These are phyloP conservation scores for Hirtodrosophila duncani DNA, from an alignment of 2,888 invertebrate species.

Conservation along the genomic window DNA sequence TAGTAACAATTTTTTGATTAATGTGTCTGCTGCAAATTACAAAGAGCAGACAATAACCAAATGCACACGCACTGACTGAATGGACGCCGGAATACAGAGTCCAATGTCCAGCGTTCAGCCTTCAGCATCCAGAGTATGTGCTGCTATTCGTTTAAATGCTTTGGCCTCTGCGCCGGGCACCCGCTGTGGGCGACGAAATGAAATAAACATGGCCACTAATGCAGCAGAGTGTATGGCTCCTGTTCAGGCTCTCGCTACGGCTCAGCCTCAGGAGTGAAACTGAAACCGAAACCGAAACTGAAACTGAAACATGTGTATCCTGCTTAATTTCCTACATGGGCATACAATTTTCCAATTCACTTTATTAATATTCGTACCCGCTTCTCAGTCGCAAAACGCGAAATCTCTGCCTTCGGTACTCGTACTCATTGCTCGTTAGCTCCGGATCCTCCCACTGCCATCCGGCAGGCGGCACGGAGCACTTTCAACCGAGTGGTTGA, in stretches of 20 bases:
- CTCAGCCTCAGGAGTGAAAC: constrained; percentile 7
- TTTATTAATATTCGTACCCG: too few relatives aligned
- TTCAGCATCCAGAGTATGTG: too few relatives aligned
- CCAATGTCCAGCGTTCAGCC: neutral
- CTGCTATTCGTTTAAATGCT: too few relatives aligned
- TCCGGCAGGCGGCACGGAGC: neutral
- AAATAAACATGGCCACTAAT: constrained; percentile 69
- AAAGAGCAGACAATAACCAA: constrained; percentile 69
- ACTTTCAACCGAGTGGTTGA: constrained; percentile 27
- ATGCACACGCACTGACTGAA: constrained; percentile 23
- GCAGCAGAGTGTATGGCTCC: constrained; percentile 26
- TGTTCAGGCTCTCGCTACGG: too few relatives aligned
- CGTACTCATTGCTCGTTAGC: constrained; percentile 1
- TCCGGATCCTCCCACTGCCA: constrained; percentile 10
- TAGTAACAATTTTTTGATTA: constrained; percentile 76
- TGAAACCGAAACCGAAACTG: neutral
- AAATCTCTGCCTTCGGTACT: constrained; percentile 24
- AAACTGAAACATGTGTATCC: constrained; percentile 11
- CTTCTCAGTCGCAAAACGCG: constrained; percentile 47
- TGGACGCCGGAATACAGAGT: neutral
- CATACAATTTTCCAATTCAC: constrained; percentile 48
- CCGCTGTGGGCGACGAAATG: constrained; percentile 54
- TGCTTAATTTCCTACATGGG: constrained; percentile 27
- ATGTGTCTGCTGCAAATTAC: constrained; percentile 77
- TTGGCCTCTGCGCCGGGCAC: constrained; percentile 7